phyloP scores from a whole-genome alignment of 2,888 invertebrate genomes.

The Cephus pygmeus region DNA sequence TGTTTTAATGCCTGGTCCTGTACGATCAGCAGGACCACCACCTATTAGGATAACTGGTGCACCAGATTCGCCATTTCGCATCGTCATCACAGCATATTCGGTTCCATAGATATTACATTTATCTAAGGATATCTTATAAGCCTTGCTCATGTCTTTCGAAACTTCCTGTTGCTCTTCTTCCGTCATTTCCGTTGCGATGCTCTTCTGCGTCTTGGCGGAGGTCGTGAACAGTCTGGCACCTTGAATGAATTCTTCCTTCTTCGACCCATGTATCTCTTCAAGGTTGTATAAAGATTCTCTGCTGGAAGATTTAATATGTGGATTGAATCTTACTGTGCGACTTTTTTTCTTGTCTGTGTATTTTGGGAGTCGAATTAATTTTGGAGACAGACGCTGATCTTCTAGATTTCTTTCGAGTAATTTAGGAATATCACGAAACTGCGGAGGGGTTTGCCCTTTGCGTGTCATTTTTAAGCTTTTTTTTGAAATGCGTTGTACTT shows the following conservation, averaged over 20 bases:
- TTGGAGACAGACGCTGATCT: too few relatives aligned
- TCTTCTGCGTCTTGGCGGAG: not conserved
- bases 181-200: not conserved
- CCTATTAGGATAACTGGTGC: not conserved
- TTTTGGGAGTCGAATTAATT: too few relatives aligned
- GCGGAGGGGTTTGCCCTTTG: too few relatives aligned
- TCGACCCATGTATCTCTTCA: not conserved
- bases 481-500: too few relatives aligned
- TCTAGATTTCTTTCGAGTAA: too few relatives aligned
- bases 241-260: not conserved
- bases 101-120: not conserved
- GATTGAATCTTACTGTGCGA: constrained; percentile 1
- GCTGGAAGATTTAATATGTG: not conserved
- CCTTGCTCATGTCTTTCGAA: not conserved
- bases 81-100: not conserved
- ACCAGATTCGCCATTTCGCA: not conserved
- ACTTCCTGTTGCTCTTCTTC: not conserved
- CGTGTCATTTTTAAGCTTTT: too few relatives aligned
- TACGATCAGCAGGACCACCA: not conserved
- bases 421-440: too few relatives aligned
- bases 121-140: not conserved
- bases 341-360: not conserved
- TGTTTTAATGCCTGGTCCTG: not conserved
- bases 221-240: not conserved
- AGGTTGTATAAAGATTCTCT: not conserved